Conservation (phyloP, 2,113 vertebrate species). For the Poicephalus meyeri region DNA sequence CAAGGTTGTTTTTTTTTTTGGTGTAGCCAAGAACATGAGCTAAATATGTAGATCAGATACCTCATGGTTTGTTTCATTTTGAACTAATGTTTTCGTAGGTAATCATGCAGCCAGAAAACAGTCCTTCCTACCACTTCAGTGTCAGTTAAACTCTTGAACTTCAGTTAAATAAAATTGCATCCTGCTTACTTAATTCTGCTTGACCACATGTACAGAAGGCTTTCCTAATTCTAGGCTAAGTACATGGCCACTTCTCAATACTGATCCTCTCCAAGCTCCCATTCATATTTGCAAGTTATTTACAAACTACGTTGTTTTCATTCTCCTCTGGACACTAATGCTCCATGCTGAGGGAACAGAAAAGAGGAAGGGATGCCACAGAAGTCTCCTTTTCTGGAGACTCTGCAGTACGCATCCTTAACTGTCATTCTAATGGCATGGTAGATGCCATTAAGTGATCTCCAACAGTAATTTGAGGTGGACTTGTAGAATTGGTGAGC, state of each 20-base stretch:
- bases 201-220: neutral
- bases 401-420: neutral
- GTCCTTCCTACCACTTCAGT: neutral
- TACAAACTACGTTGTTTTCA: neutral
- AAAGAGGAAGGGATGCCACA: slow-evolving; percentile 34
- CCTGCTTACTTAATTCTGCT: neutral
- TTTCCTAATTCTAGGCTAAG: neutral
- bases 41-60: neutral
- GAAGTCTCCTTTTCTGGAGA: slow-evolving; percentile 50
- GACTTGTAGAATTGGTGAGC: slow-evolving; percentile 43
- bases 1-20: neutral
- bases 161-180: neutral
- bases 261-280: slow-evolving; percentile 47
- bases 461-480: slow-evolving; percentile 3
- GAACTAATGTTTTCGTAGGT: neutral
- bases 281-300: neutral
- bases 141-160: neutral
- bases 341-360: slow-evolving; percentile 75
- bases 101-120: neutral
- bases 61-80: neutral
- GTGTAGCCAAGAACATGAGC: neutral
- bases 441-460: slow-evolving; percentile 15
- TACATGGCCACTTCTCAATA: neutral
- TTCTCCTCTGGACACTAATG: neutral
- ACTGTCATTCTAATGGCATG: slow-evolving; percentile 1